Evolutionary conservation across 2,113 vertebrate species (phyloP).

Genomic region (Hirundichthys speculiger): DNA sequence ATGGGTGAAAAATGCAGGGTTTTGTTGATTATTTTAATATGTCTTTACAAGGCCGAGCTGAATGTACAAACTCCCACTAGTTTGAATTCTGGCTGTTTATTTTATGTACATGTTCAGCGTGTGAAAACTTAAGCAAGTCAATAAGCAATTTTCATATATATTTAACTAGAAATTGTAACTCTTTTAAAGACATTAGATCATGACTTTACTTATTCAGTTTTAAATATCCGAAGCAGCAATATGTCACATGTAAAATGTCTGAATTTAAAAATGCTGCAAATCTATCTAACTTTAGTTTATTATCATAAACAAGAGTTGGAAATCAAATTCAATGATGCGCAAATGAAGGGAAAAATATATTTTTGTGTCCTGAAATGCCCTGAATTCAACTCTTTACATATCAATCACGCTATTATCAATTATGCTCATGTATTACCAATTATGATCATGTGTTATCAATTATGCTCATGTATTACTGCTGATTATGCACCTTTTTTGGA

Average conservation of each 20-base stretch:
- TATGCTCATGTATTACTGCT: no score
- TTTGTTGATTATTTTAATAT: slow-evolving; percentile 20
- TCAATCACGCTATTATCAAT: no score
- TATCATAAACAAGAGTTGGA: no score
- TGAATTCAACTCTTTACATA: no score
- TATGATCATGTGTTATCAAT: no score
- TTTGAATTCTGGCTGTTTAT: no score
- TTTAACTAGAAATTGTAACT: neutral
- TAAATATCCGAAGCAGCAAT: slow-evolving; percentile 1
- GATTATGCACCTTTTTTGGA: no score
- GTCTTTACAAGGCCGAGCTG: neutral
- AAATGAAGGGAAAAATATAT: no score
- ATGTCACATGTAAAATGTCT: neutral
- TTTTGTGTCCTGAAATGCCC: no score
- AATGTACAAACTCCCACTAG: slow-evolving; percentile 16
- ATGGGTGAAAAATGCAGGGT: slow-evolving; percentile 25
- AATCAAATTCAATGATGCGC: neutral
- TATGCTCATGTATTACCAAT: no score
- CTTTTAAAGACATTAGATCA: neutral
- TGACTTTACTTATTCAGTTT: neutral
- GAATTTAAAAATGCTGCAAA: neutral
- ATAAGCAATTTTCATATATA: neutral
- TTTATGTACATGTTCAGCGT: no score
- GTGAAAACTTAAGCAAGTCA: no score
- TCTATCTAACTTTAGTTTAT: neutral